Conservation (phyloP, 2,888 invertebrate species). For the Incurvaria masculella region DNA sequence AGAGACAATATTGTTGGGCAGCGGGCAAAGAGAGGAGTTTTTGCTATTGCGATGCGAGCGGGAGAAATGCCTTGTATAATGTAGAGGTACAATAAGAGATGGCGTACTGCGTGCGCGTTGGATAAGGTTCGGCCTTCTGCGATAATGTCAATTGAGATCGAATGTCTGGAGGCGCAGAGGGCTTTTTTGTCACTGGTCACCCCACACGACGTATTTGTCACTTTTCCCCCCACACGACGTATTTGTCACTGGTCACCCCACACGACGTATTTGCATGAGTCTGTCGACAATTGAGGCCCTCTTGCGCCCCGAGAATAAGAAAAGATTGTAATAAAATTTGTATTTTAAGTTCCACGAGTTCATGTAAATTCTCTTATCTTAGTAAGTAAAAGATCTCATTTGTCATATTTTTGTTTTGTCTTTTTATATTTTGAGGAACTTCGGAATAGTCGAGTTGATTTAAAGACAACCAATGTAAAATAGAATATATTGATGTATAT, state of each 20-base stretch:
- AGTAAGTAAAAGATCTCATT: constrained; percentile 57
- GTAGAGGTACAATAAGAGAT: constrained; percentile 44
- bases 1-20: too few relatives aligned
- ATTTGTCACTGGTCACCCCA: too few relatives aligned
- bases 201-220: constrained; percentile 6
- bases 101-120: constrained; percentile 32
- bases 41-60: constrained; percentile 31
- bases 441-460: constrained; percentile 54
- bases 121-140: constrained; percentile 29
- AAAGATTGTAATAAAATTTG: not conserved
- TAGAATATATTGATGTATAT: constrained; percentile 58
- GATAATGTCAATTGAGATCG: constrained; percentile 40
- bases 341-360: constrained; percentile 24
- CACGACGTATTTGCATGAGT: not conserved
- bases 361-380: constrained; percentile 55
- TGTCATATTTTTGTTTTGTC: constrained; percentile 56
- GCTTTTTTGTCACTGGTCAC: constrained; percentile 33
- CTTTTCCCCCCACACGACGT: too few relatives aligned
- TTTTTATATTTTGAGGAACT: constrained; percentile 57
- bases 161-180: constrained; percentile 26
- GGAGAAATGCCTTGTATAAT: constrained; percentile 51
- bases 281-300: not conserved
- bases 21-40: too few relatives aligned
- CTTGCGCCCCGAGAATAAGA: not conserved
- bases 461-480: constrained; percentile 58